Evolutionary conservation across 1,140 invertebrate genomes (phyloP).

Genomic region (Drosophila truncata): DNA sequence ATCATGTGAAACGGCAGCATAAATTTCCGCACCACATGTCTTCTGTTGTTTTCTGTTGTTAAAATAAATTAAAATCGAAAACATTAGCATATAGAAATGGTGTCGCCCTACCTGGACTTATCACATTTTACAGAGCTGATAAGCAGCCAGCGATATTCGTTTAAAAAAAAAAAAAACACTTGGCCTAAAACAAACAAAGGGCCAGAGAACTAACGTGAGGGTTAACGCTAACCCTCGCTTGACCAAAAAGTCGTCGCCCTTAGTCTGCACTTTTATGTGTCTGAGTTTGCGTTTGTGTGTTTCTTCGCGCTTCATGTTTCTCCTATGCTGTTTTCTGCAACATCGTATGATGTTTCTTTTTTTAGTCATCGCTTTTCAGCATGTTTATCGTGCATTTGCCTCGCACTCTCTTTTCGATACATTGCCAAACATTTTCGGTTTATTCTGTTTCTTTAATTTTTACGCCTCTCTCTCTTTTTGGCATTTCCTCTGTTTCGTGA

Average conservation of each 20-base stretch:
- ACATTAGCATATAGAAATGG: conserved; percentile 12
- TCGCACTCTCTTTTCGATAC: conserved; percentile 49
- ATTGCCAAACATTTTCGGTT: conserved; percentile 49
- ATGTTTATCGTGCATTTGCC: conserved; percentile 62
- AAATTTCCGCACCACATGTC: conserved; percentile 33
- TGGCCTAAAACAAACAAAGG: conserved; percentile 15
- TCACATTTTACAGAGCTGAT: conserved; percentile 27
- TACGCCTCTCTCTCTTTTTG: neutral
- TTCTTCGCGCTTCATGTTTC: conserved; percentile 21
- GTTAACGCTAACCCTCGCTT: conserved; percentile 40
- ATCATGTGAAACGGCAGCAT: conserved; percentile 47
- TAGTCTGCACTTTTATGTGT: conserved; percentile 45
- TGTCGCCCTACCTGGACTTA: conserved; percentile 31
- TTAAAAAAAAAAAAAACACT: conserved; percentile 5
- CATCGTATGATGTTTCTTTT: conserved; percentile 76
- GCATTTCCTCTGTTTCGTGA: conserved; percentile 23
- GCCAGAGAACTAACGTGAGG: neutral
- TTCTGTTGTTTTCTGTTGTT: conserved; percentile 7
- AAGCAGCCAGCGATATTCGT: conserved; percentile 18
- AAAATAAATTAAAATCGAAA: conserved; percentile 15
- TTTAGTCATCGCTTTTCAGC: conserved; percentile 51
- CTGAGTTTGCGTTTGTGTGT: conserved; percentile 15
- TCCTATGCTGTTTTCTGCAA: conserved; percentile 63
- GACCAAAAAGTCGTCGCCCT: conserved; percentile 52
- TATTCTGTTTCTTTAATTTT: conserved; percentile 9